These are phyloP conservation scores for Tribolium freemani DNA, from an alignment of 2,888 invertebrate genomes.

Conservation along the genomic window DNA sequence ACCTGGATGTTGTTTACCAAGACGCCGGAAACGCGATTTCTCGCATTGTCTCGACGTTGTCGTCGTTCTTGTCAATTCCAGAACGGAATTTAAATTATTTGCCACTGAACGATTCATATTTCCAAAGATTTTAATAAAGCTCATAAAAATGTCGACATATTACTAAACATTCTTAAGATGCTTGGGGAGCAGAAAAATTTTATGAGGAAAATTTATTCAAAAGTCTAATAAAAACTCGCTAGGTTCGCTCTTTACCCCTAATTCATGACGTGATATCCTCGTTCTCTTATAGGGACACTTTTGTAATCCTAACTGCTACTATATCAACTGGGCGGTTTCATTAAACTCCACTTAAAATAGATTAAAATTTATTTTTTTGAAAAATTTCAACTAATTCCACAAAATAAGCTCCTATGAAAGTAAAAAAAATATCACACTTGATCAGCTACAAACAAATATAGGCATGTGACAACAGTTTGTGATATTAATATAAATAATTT, in stretches of 20 bases:
- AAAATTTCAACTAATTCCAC: neutral
- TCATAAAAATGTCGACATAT: conserved; percentile 37
- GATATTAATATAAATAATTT: too few species aligned
- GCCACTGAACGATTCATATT: conserved; percentile 21
- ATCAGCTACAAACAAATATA: too few species aligned
- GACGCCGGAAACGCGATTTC: neutral
- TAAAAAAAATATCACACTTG: neutral
- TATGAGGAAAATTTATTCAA: conserved; percentile 36
- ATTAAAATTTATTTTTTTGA: neutral
- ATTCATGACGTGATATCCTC: conserved; percentile 32
- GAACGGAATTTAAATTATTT: conserved; percentile 31
- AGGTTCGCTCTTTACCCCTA: conserved; percentile 25
- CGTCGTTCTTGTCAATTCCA: neutral
- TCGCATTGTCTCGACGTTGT: neutral
- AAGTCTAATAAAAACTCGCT: conserved; percentile 28
- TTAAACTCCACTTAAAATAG: neutral
- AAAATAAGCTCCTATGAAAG: neutral
- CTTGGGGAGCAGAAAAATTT: conserved; percentile 21
- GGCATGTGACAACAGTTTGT: too few species aligned
- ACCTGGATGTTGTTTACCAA: conserved; percentile 20
- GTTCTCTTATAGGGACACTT: conserved; percentile 19
- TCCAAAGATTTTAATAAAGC: conserved; percentile 39
- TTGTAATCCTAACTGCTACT: conserved; percentile 27
- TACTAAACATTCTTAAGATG: conserved; percentile 41
- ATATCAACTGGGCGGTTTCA: conserved; percentile 16